These are phyloP conservation scores for Setipinna tenuifilis DNA, from an alignment of 2,797 vertebrate species.

Conservation along the genomic window DNA sequence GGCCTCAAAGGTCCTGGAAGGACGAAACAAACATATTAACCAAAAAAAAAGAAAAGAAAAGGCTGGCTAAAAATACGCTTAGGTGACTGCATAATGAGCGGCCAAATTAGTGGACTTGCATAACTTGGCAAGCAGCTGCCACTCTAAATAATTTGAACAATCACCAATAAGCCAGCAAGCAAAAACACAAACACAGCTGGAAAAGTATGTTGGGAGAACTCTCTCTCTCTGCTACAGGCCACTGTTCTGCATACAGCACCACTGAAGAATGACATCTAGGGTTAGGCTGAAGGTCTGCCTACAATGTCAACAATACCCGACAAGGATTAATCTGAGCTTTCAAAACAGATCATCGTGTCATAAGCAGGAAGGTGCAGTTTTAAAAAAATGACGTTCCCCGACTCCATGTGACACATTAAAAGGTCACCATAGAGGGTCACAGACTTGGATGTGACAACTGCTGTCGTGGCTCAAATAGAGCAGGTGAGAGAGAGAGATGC, in stretches of 20 bases:
- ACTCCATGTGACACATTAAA: background rate
- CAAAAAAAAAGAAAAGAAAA: no score
- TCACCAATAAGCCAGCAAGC: background rate
- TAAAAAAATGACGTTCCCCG: background rate
- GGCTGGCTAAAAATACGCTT: background rate
- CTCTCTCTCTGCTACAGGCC: no score
- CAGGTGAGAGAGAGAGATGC: constrained; percentile 3
- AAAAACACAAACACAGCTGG: background rate
- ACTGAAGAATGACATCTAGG: background rate
- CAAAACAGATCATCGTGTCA: background rate
- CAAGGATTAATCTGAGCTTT: background rate
- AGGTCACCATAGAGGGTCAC: background rate
- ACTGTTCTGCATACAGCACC: no score
- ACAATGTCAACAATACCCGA: background rate
- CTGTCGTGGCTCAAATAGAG: background rate
- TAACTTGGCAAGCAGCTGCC: constrained; percentile 24
- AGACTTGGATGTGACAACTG: background rate
- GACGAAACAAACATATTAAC: background rate
- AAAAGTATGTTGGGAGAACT: background rate
- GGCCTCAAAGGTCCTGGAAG: background rate
- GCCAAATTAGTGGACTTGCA: constrained; percentile 40
- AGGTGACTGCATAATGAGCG: constrained; percentile 34
- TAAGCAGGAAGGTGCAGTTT: background rate
- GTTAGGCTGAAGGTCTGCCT: background rate
- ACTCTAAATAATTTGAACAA: background rate